A percentile compares a stretch with the other conserved stretches of the same genome.
Evolutionary conservation across 2,888 invertebrate genomes (phyloP).

Genomic region (Brachyopa scutellaris): DNA sequence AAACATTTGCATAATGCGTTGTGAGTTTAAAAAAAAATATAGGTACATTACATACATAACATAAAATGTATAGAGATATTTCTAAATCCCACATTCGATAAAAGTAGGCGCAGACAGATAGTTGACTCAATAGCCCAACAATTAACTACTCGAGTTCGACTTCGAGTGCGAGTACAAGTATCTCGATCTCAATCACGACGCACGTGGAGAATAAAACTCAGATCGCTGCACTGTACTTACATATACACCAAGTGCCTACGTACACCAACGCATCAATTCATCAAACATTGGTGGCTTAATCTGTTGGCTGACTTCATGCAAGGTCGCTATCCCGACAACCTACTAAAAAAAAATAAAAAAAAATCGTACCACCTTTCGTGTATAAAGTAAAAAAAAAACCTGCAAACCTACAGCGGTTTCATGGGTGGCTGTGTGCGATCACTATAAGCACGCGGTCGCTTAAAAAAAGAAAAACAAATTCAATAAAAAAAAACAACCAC

Average conservation of each 20-base stretch:
- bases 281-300: constrained; percentile 47
- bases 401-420: constrained; percentile 13
- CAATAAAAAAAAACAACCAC: constrained; percentile 11
- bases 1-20: constrained; percentile 9
- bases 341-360: neutral
- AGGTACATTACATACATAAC: too few species aligned
- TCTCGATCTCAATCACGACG: too few species aligned
- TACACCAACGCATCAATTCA: constrained; percentile 54
- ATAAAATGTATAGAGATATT: too few species aligned
- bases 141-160: too few species aligned
- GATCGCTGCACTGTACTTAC: neutral
- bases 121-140: neutral
- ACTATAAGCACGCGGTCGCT: constrained; percentile 53
- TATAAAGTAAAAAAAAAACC: neutral
- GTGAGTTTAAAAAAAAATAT: neutral
- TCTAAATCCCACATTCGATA: too few species aligned
- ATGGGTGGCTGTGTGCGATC: constrained; percentile 61
- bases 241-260: constrained; percentile 7
- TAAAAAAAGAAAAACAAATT: neutral
- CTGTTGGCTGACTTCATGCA: constrained; percentile 61
- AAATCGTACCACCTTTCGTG: constrained; percentile 28
- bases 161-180: too few species aligned
- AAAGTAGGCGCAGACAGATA: constrained; percentile 32
- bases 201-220: neutral
- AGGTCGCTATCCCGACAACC: constrained; percentile 47